Evolutionary conservation across 1,140 invertebrate genomes (phyloP), one percentile per base, ranked within the genome.

Genomic region (Pinna nobilis): DNA sequence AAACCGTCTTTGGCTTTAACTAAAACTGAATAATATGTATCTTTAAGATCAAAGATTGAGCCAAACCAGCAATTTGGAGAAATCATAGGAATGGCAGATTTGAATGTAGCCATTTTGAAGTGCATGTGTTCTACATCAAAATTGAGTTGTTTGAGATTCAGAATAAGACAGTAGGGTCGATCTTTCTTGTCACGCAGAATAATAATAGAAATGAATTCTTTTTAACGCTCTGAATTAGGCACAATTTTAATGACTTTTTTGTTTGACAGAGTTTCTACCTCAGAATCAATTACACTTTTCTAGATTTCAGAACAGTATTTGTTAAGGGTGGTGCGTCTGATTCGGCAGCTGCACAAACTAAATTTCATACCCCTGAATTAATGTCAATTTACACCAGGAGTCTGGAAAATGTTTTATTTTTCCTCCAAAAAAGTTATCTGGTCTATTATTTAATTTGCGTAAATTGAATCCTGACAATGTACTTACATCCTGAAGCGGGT

Each of bases 21-120:
- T 20, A 57, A 64, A n/a, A 77, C 41, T 15, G 71, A 72, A 47
- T 59, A 77, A 69, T 74, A 76, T 33, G 77, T 70, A 41, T 76
- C 59, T 49, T 68, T 65, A 6, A 77, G 33, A 39, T 80, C 78
- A 4, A n/a, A n/a, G n/a, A 75, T n/a, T 2, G 67, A 69, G 15
- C 68, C 65, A 49, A 75, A 77, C 57, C 18, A 77, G 44, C 67
- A 61, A 59, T 59, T 37, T 47, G 18, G 32, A 25, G 66, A 47
- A 15, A 79, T 65, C 13, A 70, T 18, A 5, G 51, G 30, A 7
- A 76, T 30, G 37, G 65, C 60, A 35, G 47, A 37, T 25, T 37
- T 20, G 20, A 79, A 73, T 9, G 55, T 71, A 37, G 76, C 74
- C 50, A 61, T 65, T 65, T 79, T 76, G 39, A 76, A 79, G 57